Evolutionary conservation across 2,797 vertebrate species (phyloP).

Genomic region (Rousettus madagascariensis): DNA sequence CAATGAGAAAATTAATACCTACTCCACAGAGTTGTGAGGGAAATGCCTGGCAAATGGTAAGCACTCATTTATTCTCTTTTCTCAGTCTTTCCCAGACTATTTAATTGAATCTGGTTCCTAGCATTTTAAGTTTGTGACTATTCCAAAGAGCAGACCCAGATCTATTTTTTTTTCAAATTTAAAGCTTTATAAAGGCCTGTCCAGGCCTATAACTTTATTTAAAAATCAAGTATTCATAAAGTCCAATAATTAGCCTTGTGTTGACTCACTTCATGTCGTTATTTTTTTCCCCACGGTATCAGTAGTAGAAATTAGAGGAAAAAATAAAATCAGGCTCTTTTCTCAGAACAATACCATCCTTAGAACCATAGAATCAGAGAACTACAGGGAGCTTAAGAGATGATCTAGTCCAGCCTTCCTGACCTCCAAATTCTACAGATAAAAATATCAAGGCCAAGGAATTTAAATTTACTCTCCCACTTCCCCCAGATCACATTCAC

Average conservation of each 20-base stretch:
- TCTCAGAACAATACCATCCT: not conserved
- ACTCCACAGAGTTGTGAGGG: not conserved
- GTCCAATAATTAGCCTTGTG: not conserved
- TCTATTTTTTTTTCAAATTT: not conserved
- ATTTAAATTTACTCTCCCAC: not conserved
- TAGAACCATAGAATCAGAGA: not conserved
- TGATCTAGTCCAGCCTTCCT: not conserved
- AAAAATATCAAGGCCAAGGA: not conserved
- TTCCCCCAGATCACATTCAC: not conserved
- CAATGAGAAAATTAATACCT: conserved; percentile 38
- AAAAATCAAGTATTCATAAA: conserved; percentile 19
- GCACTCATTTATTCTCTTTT: not conserved
- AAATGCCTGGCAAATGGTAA: conserved; percentile 23
- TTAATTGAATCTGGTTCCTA: conserved; percentile 14
- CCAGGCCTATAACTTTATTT: not conserved
- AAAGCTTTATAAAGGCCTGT: not conserved
- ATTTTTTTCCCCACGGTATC: not conserved
- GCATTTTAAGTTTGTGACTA: conserved; percentile 18
- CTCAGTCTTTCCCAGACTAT: not conserved
- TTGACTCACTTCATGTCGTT: not conserved
- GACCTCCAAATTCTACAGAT: not conserved
- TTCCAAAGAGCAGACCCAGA: conserved; percentile 2
- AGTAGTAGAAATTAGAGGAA: conserved; percentile 43
- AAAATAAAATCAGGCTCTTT: not conserved
- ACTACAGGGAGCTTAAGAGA: not conserved